phyloP scores from a whole-genome alignment of 1,140 invertebrate genomes.

The Hermatobates lingyangjiaoensis region DNA sequence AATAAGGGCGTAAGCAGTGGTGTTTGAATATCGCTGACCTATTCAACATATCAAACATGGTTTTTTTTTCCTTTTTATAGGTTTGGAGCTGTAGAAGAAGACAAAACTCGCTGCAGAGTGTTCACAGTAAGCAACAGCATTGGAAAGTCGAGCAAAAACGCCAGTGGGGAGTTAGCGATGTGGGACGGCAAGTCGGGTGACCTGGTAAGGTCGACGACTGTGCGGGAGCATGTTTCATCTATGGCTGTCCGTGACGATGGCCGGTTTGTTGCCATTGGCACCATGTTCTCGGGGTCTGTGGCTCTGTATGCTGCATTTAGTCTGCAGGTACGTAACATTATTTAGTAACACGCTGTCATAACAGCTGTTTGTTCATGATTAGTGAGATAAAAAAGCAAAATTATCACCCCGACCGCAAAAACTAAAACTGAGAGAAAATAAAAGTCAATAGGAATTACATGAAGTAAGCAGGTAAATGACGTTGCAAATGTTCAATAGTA shows the following conservation, averaged over 20 bases:
- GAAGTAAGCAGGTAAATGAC: too few relatives aligned
- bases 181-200: constrained; percentile 40
- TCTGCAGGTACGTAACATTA: constrained; percentile 45
- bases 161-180: constrained; percentile 31
- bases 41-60: too few relatives aligned
- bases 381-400: too few relatives aligned
- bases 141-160: constrained; percentile 39
- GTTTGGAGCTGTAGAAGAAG: constrained; percentile 47
- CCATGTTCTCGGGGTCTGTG: constrained; percentile 79
- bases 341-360: too few relatives aligned
- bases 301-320: constrained; percentile 81
- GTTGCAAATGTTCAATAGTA: too few relatives aligned
- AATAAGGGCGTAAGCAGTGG: too few relatives aligned
- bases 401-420: too few relatives aligned
- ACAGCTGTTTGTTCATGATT: too few relatives aligned
- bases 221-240: constrained; percentile 59
- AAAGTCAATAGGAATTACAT: too few relatives aligned
- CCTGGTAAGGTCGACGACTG: constrained; percentile 32
- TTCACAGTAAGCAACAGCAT: constrained; percentile 69
- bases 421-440: too few relatives aligned
- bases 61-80: constrained; percentile 26
- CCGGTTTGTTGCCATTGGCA: constrained; percentile 74
- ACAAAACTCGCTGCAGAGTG: constrained; percentile 40
- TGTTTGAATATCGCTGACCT: too few relatives aligned
- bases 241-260: constrained; percentile 80